phyloP scores from a whole-genome alignment of 2,888 invertebrate genomes.

The Drosophila neutralis region DNA sequence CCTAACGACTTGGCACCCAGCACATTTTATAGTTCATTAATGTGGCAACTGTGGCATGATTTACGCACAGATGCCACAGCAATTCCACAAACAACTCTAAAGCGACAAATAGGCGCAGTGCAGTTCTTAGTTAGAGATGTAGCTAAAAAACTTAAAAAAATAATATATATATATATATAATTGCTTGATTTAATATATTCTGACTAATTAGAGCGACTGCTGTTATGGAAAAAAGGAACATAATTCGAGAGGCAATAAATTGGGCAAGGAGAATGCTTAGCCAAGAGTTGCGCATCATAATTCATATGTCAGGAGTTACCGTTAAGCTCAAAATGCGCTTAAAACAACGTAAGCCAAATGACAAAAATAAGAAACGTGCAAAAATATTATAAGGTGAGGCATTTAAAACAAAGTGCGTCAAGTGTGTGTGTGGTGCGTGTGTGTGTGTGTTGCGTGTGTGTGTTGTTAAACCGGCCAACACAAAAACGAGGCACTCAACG shows the following conservation, averaged over 20 bases:
- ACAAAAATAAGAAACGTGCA: constrained; percentile 18
- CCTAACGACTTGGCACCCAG: constrained; percentile 41
- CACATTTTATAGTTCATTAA: constrained; percentile 73
- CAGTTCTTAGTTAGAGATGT: not conserved
- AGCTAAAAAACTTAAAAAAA: not conserved
- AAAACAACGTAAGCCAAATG: constrained; percentile 47
- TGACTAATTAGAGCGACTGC: not conserved
- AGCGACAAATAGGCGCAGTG: not conserved
- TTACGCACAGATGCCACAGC: constrained; percentile 51
- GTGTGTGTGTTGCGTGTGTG: not conserved
- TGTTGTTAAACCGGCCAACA: constrained; percentile 38
- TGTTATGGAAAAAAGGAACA: no score
- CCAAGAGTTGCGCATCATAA: constrained; percentile 57
- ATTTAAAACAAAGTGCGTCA: constrained; percentile 67
- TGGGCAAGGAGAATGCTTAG: constrained; percentile 18
- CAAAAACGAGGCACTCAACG: constrained; percentile 57
- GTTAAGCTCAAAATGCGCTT: constrained; percentile 81
- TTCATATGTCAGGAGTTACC: constrained; percentile 68
- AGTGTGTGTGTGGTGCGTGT: constrained; percentile 22
- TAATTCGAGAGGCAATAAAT: constrained; percentile 11
- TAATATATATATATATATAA: no score
- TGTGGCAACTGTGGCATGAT: constrained; percentile 69
- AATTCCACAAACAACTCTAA: constrained; percentile 16
- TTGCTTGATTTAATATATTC: not conserved
- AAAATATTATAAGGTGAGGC: constrained; percentile 22